Base-by-base conservation (phyloP, 1,140 invertebrate species). In the Gonatopus flavifemur region DNA sequence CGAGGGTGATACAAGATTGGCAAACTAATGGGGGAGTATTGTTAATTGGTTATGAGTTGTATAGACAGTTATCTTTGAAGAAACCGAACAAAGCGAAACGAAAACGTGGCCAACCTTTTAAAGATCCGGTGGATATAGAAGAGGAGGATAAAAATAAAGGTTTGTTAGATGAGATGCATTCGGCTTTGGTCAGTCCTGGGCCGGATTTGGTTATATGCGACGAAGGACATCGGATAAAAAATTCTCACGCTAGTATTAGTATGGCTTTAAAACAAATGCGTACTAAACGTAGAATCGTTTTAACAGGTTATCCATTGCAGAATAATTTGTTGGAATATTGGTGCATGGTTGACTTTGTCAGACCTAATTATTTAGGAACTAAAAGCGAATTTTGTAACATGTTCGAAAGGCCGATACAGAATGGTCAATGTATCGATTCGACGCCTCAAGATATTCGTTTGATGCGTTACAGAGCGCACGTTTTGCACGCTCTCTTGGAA, bases 21-120 rank as follows among this genome's bases (percentile, higher is more conserved):
- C 83, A 84, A 18, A 83, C 85, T 35, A 79, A 82, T 8, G 96
- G 96, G 3, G 97, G 97, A 13, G 96, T 99, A 1, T 77, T 99
- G 8, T 80, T 99, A 51, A 95, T 99, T 67, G 97, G 97, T 4
- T 99, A 99, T 74, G 97, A 99, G 80, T 83, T 99, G 67, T 99
- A 96, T 71, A 82, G 91, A 7, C 83, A 96, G 47, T 77, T 97
- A 22, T 92, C 91, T 51, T 81, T 93, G 57, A 89, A 90, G 64
- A 87, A 90, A 13, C 66, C 76, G 0, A 73, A 73, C 19, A 77
- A 78, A 49, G 71, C 68, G 3, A 77, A 77, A 41, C 52, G 75
- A 20, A 74, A 73, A 63, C 72, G 75, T 3, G 74, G 74, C 2
- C 74, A 77, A 21, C 64, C 71, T 4, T 69, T 72, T 6, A 77